These are phyloP conservation scores for Hylaeus volcanicus DNA, from an alignment of 1,140 invertebrate genomes.

Conservation along the genomic window DNA sequence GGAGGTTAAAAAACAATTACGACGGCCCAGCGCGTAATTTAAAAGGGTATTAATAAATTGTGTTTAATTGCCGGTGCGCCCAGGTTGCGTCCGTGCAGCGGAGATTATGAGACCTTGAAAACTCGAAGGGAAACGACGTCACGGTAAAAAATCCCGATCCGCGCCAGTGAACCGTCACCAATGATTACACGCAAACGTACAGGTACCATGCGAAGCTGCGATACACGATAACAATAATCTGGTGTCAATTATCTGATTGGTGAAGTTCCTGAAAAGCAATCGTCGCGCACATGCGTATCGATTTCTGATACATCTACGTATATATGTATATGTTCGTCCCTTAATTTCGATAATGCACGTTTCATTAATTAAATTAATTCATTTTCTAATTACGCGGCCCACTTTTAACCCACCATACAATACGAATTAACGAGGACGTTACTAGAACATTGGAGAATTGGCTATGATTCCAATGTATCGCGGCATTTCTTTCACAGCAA, in stretches of 20 bases:
- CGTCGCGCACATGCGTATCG: constrained; percentile 4
- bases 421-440: neutral
- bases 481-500: too few species aligned
- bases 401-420: neutral
- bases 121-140: constrained; percentile 39
- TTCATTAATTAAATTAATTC: constrained; percentile 43
- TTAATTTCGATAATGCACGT: constrained; percentile 32
- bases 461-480: too few species aligned
- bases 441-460: neutral
- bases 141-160: constrained; percentile 46
- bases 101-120: constrained; percentile 50
- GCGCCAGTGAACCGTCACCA: constrained; percentile 60
- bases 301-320: constrained; percentile 20
- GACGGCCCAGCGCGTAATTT: neutral
- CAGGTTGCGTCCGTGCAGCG: constrained; percentile 3
- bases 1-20: neutral
- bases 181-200: constrained; percentile 40
- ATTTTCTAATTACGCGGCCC: constrained; percentile 13
- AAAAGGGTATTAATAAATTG: constrained; percentile 22
- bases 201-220: neutral
- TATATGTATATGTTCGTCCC: neutral
- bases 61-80: neutral
- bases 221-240: constrained; percentile 36
- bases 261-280: constrained; percentile 2
- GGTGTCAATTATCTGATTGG: constrained; percentile 43